These are phyloP conservation scores for Penaeus monodon DNA, from an alignment of 2,888 invertebrate species.

Conservation along the genomic window DNA sequence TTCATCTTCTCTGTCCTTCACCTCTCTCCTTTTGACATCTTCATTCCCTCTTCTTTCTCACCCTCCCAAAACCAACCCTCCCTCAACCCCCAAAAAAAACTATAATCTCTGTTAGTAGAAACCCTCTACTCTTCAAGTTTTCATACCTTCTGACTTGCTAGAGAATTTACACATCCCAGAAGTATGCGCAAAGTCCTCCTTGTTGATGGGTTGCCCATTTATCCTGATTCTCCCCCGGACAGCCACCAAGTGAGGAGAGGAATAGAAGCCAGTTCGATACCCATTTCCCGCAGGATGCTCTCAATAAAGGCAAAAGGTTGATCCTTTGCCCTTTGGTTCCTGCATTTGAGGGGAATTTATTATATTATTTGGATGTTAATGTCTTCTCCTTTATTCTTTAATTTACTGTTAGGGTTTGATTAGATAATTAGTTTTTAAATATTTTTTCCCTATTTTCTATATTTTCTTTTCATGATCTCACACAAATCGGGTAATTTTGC, in stretches of 20 bases:
- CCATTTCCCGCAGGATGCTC: conserved; percentile 86
- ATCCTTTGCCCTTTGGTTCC: conserved; percentile 98
- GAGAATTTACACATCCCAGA: conserved; percentile 83
- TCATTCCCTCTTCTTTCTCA: too few relatives aligned
- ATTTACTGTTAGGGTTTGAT: too few relatives aligned
- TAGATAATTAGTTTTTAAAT: too few relatives aligned
- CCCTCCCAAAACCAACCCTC: too few relatives aligned
- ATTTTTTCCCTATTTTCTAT: too few relatives aligned
- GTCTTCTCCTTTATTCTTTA: neutral
- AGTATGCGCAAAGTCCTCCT: conserved; percentile 82
- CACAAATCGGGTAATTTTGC: too few relatives aligned
- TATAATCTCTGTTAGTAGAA: neutral
- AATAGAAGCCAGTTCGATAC: conserved; percentile 91
- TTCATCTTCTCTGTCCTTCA: too few relatives aligned
- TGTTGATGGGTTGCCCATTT: conserved; percentile 83
- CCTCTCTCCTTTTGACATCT: too few relatives aligned
- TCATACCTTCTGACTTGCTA: conserved; percentile 73
- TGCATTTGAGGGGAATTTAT: conserved; percentile 1
- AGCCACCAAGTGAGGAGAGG: conserved; percentile 94
- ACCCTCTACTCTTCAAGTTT: neutral
- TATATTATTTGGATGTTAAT: neutral
- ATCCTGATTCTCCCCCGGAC: conserved; percentile 93
- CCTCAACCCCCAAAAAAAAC: too few relatives aligned
- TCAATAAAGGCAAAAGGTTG: conserved; percentile 95
- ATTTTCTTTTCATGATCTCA: too few relatives aligned